Evolutionary conservation across 1,140 invertebrate species (phyloP).

Genomic region (Antheraea pernyi): DNA sequence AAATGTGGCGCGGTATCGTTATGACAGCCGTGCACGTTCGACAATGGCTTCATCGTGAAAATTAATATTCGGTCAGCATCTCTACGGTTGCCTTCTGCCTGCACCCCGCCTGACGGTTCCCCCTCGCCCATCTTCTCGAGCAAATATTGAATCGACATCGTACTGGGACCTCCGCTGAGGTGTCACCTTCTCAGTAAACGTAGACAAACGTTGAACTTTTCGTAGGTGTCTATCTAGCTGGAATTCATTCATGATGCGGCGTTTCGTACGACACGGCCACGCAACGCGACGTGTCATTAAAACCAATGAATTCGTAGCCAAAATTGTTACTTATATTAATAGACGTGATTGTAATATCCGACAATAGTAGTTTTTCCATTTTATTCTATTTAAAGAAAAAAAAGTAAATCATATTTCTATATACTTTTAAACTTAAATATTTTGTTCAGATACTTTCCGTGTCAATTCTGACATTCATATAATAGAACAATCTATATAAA

Average conservation of each 20-base stretch:
- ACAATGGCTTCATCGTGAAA: conserved; percentile 66
- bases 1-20: conserved; percentile 52
- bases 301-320: neutral
- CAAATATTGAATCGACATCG: conserved; percentile 62
- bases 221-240: neutral
- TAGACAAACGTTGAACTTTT: conserved; percentile 14
- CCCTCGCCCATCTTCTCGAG: conserved; percentile 39
- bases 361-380: neutral
- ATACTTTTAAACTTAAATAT: too few relatives aligned
- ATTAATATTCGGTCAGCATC: conserved; percentile 71
- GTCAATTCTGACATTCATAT: too few relatives aligned
- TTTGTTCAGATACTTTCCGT: too few relatives aligned
- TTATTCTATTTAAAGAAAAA: neutral
- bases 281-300: neutral
- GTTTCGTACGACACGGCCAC: neutral
- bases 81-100: conserved; percentile 16
- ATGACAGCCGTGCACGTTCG: conserved; percentile 51
- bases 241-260: conserved; percentile 13
- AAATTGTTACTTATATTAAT: neutral
- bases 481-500: too few relatives aligned
- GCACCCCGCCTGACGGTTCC: conserved; percentile 17
- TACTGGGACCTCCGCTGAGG: conserved; percentile 54
- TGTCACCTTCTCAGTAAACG: conserved; percentile 37
- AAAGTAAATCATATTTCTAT: neutral
- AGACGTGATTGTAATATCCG: neutral